Evolutionary conservation across 2,113 vertebrate genomes (phyloP).

Genomic region (Tamias sibiricus): DNA sequence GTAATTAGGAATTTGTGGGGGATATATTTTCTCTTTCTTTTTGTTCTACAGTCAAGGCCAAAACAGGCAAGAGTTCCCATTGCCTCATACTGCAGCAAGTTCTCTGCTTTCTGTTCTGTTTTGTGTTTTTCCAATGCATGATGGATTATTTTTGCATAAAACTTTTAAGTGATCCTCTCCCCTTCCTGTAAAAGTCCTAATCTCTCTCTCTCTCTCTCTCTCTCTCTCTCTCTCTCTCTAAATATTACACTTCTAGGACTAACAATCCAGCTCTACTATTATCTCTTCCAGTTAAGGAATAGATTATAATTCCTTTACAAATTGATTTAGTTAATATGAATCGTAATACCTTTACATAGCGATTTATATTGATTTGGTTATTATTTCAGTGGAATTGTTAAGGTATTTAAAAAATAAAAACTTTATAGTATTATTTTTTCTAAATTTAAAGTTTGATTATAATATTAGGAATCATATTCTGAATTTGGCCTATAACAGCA

Average conservation of each 20-base stretch:
- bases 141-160: not conserved
- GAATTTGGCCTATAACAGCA: constrained; percentile 71
- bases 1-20: not conserved
- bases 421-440: not conserved
- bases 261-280: constrained; percentile 63
- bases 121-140: not conserved
- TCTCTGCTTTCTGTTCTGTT: not conserved
- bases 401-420: constrained; percentile 66
- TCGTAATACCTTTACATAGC: constrained; percentile 58
- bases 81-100: not conserved
- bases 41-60: not conserved
- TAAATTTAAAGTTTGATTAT: constrained; percentile 56
- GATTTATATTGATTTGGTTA: not conserved
- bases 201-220: not conserved
- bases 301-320: constrained; percentile 8
- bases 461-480: constrained; percentile 62
- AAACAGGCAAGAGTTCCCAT: not conserved
- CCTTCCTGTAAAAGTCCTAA: not conserved
- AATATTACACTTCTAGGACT: not conserved
- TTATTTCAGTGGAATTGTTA: constrained; percentile 15
- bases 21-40: not conserved
- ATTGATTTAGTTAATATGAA: constrained; percentile 33
- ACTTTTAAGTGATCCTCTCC: not conserved
- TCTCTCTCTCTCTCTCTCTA: no score
- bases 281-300: constrained; percentile 72